Evolutionary conservation across 1,140 invertebrate genomes (phyloP), one percentile per base, ranked within the genome.

Genomic region (Meloidogyne floridensis): DNA sequence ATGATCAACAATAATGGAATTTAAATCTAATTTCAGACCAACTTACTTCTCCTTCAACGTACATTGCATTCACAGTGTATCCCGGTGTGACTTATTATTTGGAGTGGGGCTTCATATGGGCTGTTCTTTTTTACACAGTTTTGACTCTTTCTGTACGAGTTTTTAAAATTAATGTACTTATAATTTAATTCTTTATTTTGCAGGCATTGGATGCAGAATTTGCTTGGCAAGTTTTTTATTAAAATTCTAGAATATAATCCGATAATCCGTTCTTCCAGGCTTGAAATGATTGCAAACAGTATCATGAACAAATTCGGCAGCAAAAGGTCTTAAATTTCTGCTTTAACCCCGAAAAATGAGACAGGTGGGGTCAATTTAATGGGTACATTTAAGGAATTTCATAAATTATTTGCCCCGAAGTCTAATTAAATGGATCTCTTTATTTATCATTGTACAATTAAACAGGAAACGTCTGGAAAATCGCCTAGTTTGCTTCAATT

Each of bases 231-330:
- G 79, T 82, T 71, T 18, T 47, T 54, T 13, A 18, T 15, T 10
- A 81, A 42, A 20, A 32, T 53, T 81, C 8, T 5, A 42, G n/a
- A 47, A 11, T 8, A 76, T 86, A 80, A 47, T 51, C 77, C 8
- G 13, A 56, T 7, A 78, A 86, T 9, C 86, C 84, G 82, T 42
- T 13, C 47, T 87, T 71, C 11, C 74, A 88, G 87, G 87, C 78
- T 88, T 7, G 87, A 88, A 83, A 88, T 88, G 87, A 88, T 88
- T 47, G 87, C 87, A 10, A 84, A 87, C 3, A 86, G 88, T 8
- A 86, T 88, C 43, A 88, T 88, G 87, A 87, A 88, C 59, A 82
- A 86, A 59, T 81, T 89, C 53, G 88, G 82, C 13, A 82, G 75
- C 5, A 89, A 47, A 47, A 47, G 43, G 43, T 47, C 43, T 47